Base-by-base conservation (phyloP, 2,888 invertebrate species). In the Caenorhabditis sp. region DNA sequence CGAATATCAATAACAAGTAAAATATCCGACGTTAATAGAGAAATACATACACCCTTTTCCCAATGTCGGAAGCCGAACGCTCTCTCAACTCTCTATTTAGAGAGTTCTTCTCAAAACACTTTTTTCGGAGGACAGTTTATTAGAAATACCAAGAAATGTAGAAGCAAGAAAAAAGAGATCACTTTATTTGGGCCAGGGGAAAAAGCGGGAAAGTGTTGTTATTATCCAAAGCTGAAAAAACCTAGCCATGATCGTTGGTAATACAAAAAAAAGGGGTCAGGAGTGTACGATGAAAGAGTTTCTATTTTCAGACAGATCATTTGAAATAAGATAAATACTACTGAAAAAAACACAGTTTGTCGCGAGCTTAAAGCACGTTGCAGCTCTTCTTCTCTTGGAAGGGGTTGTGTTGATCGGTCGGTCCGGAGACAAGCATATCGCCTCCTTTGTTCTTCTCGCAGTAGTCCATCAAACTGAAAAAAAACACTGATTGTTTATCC, bases 341-440 rank as follows among this genome's bases (percentile, higher is more conserved):
- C 24, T 37, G 36, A 26, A 21, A 37, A n/a, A n/a, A n/a, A n/a
- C n/a, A n/a, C n/a, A n/a, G n/a, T n/a, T n/a, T n/a, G n/a, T n/a
- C 19, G n/a, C 26, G 6, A 23, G 21, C 24, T 79, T 69, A 84
- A n/a, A 84, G 72, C 36, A 83, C 55, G 26, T 66, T 63, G 73
- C 84, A 84, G 54, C 80, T 79, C 68, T 83, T 84, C 73, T 84
- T 84, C 69, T 83, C 84, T 69, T 84, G 83, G 79, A 84, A 85
- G n/a, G 85, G 84, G 55, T 84, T 84, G 72, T 83, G 82, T 43
- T 79, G 75, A 53, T 84, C 83, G 55, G 69, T 62, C 21, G 83
- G 78, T 10, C 84, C 84, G 19, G 75, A 79, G 62, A 85, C 77
- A 21, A 85, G 77, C 55, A 79, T 77, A 66, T 85, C 85, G 43